Base-by-base conservation (phyloP, 2,888 invertebrate species). In the Dasysyrphus tricinctus region DNA sequence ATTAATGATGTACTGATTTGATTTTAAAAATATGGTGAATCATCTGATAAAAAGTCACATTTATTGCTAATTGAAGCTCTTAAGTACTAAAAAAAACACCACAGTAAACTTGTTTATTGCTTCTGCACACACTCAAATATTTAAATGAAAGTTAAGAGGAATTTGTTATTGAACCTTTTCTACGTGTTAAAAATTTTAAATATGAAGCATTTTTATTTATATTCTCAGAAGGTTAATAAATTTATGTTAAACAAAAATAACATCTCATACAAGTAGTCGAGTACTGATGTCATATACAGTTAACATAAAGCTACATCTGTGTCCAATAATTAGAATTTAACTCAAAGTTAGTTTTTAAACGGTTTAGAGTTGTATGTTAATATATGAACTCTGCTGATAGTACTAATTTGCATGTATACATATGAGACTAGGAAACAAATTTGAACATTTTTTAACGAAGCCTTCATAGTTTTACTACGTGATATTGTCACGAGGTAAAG, bases 21-120 rank as follows among this genome's bases (percentile, higher is more conserved):
- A 1, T n/a, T 44, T n/a, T n/a, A 5, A 49, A 16, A 49, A 16
- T 19, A 9, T 47, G 1, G 16, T 19, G 47, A 49, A 11, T 49
- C 47, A 49, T 49, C 16, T 49, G 47, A 49, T 16, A 11, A n/a
- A 44, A 44, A 44, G n/a, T 44, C 44, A 44, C 47, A 47, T 47
- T 47, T 16, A 47, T 16, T 49, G 19, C 9, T 9, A 49, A 19
- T 49, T 19, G 11, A 19, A 49, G 16, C 8, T 49, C 11, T 49
- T 6, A 9, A 16, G 44, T 16, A 14, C 14, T 42, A 14, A 5
- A 5, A 16, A 47, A 49, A 4, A 19, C 16, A n/a, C 47, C 4
- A 11, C 9, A 4, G 19, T 49, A 1, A 49, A 19, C 19, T 16
- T 49, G 19, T 49, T 49, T 49, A 49, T 44, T 44, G 44, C 44